Conservation (phyloP, 2,888 invertebrate genomes). For the Drosophila parthenogenetica region DNA sequence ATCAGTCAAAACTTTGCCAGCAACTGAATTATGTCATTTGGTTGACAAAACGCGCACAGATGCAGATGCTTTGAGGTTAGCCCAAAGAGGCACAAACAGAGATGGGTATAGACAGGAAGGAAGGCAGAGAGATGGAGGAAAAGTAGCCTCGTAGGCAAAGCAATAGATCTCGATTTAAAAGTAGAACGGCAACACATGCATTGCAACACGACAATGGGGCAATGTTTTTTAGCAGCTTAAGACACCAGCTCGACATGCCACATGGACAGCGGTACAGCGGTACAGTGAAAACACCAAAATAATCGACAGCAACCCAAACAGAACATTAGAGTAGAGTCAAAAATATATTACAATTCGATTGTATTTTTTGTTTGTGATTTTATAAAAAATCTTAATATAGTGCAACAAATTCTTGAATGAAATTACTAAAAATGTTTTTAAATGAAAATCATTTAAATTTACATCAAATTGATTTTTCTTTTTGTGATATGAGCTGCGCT, state of each 20-base stretch:
- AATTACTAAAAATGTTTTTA: too few species aligned
- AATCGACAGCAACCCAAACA: background rate
- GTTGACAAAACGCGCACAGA: conserved; percentile 60
- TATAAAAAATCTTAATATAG: too few species aligned
- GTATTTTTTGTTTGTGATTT: too few species aligned
- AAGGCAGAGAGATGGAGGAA: background rate
- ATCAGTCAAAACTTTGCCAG: conserved; percentile 79
- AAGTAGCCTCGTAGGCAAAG: conserved; percentile 11
- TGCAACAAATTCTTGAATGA: too few species aligned
- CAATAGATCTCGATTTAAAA: conserved; percentile 45
- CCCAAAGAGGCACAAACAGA: background rate
- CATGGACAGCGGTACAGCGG: background rate
- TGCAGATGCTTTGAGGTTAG: conserved; percentile 39
- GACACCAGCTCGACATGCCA: background rate
- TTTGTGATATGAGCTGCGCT: too few species aligned
- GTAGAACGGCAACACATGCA: conserved; percentile 51
- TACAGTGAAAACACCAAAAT: background rate
- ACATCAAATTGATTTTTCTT: too few species aligned
- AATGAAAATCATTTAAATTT: too few species aligned
- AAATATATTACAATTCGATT: too few species aligned
- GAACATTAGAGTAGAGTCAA: too few species aligned
- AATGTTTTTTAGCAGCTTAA: background rate
- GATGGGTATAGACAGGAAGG: background rate
- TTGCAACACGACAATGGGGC: conserved; percentile 20
- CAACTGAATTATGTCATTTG: conserved; percentile 81